These are phyloP conservation scores for Diaphora mendica DNA, from an alignment of 2,888 invertebrate genomes.

Conservation along the genomic window DNA sequence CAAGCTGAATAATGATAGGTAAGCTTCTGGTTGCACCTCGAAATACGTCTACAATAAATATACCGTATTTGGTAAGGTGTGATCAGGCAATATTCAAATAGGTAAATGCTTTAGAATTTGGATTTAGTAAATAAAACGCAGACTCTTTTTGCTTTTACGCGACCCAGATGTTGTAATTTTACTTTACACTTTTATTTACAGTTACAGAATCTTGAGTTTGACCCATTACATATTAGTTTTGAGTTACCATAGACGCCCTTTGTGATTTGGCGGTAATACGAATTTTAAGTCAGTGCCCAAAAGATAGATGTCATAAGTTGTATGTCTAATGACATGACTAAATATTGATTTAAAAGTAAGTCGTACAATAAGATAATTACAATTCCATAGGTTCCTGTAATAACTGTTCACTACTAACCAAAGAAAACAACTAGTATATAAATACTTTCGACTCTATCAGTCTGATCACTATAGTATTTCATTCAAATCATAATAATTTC, in stretches of 20 bases:
- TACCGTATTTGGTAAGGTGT: constrained; percentile 30
- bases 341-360: neutral
- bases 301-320: neutral
- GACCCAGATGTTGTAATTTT: neutral
- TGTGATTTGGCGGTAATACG: no score
- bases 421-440: no score
- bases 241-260: no score
- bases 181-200: neutral
- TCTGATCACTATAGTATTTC: no score
- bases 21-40: constrained; percentile 40
- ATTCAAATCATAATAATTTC: no score
- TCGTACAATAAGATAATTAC: no score
- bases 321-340: neutral
- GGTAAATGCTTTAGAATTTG: constrained; percentile 30
- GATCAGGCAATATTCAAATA: constrained; percentile 36
- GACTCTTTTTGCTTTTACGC: neutral
- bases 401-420: no score
- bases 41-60: constrained; percentile 42
- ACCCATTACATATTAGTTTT: neutral
- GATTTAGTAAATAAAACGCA: constrained; percentile 29
- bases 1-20: constrained; percentile 68
- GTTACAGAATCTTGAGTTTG: neutral
- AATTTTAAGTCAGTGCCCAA: neutral
- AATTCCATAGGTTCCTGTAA: no score
- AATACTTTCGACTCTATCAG: no score